A percentile compares a stretch with the other conserved stretches of the same genome.
Conservation (phyloP, 2,113 vertebrate genomes). For the Lophius piscatorius region DNA sequence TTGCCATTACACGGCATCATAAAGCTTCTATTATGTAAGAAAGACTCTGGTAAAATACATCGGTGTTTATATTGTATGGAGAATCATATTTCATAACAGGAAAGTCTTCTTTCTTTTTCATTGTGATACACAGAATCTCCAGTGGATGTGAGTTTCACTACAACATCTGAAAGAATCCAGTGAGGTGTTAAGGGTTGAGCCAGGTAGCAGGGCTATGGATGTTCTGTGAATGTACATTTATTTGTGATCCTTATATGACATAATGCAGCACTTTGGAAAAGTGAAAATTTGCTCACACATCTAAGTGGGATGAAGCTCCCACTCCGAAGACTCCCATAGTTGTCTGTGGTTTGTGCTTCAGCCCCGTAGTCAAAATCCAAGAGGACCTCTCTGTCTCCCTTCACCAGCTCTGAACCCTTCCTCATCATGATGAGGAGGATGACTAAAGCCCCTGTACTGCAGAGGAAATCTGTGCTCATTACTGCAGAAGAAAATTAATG, state of each 20-base stretch:
- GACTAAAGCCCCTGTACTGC: conserved; percentile 8
- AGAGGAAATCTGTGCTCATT: neutral
- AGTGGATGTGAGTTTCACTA: conserved; percentile 1
- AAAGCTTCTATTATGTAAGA: conserved; percentile 44
- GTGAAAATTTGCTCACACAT: conserved; percentile 74
- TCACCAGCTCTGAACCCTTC: conserved; percentile 64
- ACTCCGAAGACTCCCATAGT: conserved; percentile 75
- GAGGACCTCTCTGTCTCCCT: conserved; percentile 73
- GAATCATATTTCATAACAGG: neutral
- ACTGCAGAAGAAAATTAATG: neutral
- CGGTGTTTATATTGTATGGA: neutral
- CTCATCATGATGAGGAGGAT: conserved; percentile 71
- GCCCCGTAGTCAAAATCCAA: conserved; percentile 68
- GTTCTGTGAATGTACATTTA: neutral
- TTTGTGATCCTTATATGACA: neutral
- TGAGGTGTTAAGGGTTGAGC: conserved; percentile 22
- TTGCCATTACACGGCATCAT: conserved; percentile 22
- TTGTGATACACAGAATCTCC: neutral
- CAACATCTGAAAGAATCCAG: conserved; percentile 23
- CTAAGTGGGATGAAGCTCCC: conserved; percentile 70
- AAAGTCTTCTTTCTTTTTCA: neutral
- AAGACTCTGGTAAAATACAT: neutral
- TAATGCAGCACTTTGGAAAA: conserved; percentile 1
- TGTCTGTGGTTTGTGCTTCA: conserved; percentile 60
- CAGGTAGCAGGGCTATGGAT: neutral